phyloP scores from a whole-genome alignment of 2,113 vertebrate genomes.

The Machaerirhynchus nigripectus region DNA sequence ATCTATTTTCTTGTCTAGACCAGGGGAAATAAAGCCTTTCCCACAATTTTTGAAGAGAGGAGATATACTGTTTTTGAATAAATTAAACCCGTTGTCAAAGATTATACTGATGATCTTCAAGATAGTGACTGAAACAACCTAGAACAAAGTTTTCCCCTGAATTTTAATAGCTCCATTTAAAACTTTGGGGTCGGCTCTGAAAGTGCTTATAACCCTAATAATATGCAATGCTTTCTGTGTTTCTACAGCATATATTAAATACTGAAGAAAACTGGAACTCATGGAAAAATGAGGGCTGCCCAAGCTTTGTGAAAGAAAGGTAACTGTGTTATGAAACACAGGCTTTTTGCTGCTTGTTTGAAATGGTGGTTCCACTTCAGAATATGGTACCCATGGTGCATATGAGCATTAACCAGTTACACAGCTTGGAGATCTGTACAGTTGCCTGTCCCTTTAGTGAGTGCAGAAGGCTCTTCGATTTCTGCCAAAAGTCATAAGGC shows the following conservation, averaged over 20 bases:
- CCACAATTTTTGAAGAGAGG: background rate
- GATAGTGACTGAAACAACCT: background rate
- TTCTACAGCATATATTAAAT: constrained; percentile 90
- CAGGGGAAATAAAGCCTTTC: background rate
- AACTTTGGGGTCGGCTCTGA: background rate
- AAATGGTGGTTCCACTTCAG: background rate
- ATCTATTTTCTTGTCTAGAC: background rate
- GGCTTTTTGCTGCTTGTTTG: background rate
- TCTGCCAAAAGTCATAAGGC: background rate
- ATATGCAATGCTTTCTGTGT: background rate
- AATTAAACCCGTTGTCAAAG: background rate
- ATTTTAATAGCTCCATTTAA: background rate
- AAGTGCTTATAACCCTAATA: background rate
- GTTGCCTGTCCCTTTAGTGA: background rate
- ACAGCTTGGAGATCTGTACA: background rate
- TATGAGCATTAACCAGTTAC: accelerated
- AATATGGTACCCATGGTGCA: background rate
- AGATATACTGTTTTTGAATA: background rate
- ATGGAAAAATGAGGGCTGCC: constrained; percentile 98
- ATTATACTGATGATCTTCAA: background rate
- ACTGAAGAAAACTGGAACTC: constrained; percentile 98
- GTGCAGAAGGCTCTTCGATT: background rate
- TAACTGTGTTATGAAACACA: constrained; percentile 41
- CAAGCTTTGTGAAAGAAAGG: constrained; percentile 98
- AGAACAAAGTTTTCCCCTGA: background rate